Evolutionary conservation across 2,113 vertebrate genomes (phyloP).

Genomic region (Protobothrops mucrosquamatus): DNA sequence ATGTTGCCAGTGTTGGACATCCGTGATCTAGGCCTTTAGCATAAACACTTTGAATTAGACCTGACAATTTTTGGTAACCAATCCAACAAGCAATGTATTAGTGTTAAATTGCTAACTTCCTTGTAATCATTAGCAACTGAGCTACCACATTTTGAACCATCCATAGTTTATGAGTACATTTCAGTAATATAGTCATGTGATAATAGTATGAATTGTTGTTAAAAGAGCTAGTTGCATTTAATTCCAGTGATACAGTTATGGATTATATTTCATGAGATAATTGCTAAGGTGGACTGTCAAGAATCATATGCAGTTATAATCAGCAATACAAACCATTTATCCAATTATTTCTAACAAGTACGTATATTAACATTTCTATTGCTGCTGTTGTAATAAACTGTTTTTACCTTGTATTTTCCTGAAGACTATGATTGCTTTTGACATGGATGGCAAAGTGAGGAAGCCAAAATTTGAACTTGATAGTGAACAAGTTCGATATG

Average conservation of each 20-base stretch:
- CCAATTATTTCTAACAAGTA: background rate
- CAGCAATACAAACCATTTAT: background rate
- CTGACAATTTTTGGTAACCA: background rate
- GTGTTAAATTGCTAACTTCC: background rate
- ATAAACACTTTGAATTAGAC: background rate
- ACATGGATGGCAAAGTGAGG: conserved; percentile 97
- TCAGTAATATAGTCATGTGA: background rate
- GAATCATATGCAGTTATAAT: background rate
- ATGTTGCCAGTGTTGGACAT: background rate
- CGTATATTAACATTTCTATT: background rate
- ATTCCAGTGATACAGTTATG: background rate
- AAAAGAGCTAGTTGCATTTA: background rate
- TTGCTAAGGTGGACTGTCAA: background rate
- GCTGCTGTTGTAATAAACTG: background rate
- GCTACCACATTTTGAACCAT: background rate
- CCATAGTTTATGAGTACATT: background rate
- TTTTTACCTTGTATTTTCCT: background rate
- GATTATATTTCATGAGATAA: background rate
- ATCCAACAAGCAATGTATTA: background rate
- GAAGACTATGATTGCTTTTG: conserved; percentile 97
- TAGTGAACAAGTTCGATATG: conserved; percentile 96
- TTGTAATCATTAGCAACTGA: background rate
- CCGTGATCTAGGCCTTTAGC: background rate
- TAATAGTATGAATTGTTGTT: background rate
- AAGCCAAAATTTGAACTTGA: conserved; percentile 98